Conservation (phyloP, 2,113 vertebrate genomes). For the Tupaia tana region DNA sequence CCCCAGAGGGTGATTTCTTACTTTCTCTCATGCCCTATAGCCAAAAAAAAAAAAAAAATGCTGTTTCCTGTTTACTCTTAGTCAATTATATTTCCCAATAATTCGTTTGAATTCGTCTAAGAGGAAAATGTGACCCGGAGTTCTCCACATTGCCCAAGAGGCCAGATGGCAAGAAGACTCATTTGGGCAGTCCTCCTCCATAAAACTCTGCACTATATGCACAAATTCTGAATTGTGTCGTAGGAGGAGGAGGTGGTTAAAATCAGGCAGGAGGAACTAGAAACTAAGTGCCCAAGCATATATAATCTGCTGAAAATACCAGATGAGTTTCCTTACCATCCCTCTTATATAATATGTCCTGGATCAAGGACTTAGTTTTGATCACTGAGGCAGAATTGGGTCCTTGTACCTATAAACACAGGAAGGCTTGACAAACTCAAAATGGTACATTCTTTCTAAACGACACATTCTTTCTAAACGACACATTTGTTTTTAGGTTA, state of each 20-base stretch:
- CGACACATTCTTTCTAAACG: slow-evolving; percentile 1
- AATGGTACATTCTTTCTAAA: background rate
- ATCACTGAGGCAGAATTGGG: background rate
- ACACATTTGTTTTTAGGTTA: slow-evolving; percentile 20
- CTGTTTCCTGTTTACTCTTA: background rate
- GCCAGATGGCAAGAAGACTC: background rate
- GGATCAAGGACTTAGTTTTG: background rate
- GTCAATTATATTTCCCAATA: background rate
- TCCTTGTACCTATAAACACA: background rate
- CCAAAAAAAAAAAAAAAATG: background rate
- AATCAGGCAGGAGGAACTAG: background rate
- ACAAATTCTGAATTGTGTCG: background rate
- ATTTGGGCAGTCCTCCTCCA: background rate
- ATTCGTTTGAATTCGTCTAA: background rate
- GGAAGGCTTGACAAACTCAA: slow-evolving; percentile 12
- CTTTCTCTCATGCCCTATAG: no score
- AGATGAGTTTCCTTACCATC: background rate
- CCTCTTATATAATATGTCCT: background rate
- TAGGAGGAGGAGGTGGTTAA: background rate
- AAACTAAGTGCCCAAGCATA: background rate
- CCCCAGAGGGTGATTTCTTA: no score
- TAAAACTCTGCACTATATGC: background rate
- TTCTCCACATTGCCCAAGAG: background rate
- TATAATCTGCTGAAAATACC: background rate
- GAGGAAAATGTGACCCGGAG: background rate